Evolutionary conservation across 2,888 invertebrate genomes (phyloP).

Genomic region (Icerya purchasi): DNA sequence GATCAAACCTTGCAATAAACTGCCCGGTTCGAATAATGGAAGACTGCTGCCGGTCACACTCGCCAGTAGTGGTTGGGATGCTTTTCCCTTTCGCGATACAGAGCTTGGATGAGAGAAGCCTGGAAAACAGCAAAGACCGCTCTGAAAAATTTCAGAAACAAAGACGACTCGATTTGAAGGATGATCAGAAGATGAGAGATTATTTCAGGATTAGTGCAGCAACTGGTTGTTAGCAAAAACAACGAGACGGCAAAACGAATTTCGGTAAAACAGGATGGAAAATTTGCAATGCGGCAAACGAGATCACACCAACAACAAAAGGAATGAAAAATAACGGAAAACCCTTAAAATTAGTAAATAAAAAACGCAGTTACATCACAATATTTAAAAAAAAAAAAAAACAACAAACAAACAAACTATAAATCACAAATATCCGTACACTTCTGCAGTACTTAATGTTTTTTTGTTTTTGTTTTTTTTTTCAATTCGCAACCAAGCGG

Average conservation of each 20-base stretch:
- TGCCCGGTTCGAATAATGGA: constrained; percentile 18
- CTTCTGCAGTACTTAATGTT: neutral
- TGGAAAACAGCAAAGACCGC: constrained; percentile 68
- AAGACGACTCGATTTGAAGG: constrained; percentile 25
- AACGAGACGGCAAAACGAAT: constrained; percentile 4
- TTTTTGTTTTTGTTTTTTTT: too few relatives aligned
- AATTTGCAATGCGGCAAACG: too few relatives aligned
- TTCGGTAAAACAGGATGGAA: too few relatives aligned
- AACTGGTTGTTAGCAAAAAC: constrained; percentile 1
- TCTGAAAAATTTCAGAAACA: constrained; percentile 38
- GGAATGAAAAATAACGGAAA: neutral
- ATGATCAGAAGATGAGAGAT: constrained; percentile 7
- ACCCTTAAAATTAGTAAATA: neutral
- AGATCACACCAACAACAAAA: too few relatives aligned
- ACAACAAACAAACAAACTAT: neutral
- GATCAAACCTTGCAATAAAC: constrained; percentile 27
- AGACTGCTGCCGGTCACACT: constrained; percentile 30
- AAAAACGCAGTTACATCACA: neutral
- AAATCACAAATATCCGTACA: neutral
- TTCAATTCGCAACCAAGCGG: too few relatives aligned
- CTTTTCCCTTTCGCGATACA: constrained; percentile 52
- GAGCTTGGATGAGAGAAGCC: constrained; percentile 54
- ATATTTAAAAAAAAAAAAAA: neutral
- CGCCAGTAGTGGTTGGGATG: constrained; percentile 51
- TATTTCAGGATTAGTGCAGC: constrained; percentile 11